These are phyloP conservation scores for Meta bourneti DNA, from an alignment of 2,888 invertebrate genomes.

Conservation along the genomic window DNA sequence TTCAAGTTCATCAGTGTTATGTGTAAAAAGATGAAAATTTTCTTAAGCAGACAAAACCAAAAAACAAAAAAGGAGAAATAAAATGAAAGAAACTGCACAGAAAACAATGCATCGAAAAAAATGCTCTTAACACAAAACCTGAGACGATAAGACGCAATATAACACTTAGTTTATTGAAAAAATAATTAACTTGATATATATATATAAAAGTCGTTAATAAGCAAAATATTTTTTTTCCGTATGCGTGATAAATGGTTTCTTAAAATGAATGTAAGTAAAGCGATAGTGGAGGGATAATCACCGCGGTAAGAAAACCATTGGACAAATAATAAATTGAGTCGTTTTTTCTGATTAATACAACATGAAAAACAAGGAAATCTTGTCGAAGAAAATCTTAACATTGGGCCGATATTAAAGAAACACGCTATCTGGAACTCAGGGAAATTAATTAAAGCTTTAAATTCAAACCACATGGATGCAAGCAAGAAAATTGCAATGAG, in stretches of 20 bases:
- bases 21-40: slow-evolving; percentile 4
- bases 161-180: slow-evolving; percentile 39
- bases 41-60: background rate
- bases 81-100: background rate
- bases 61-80: background rate
- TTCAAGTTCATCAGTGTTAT: background rate
- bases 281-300: slow-evolving; percentile 8
- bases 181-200: slow-evolving; percentile 28
- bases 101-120: slow-evolving; percentile 26
- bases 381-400: too few species aligned
- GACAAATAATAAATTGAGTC: slow-evolving; percentile 22
- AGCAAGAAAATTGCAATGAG: too few species aligned
- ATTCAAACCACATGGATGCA: too few species aligned
- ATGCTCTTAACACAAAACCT: slow-evolving; percentile 6
- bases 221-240: background rate
- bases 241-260: slow-evolving; percentile 18
- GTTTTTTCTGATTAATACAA: background rate
- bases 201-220: slow-evolving; percentile 15
- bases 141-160: slow-evolving; percentile 33
- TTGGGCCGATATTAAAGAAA: too few species aligned
- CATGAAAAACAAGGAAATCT: too few species aligned
- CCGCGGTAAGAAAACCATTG: slow-evolving; percentile 14
- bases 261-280: slow-evolving; percentile 29
- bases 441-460: too few species aligned
- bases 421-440: too few species aligned